Conservation (phyloP, 1,140 invertebrate species). For the Hyles vespertilio region DNA sequence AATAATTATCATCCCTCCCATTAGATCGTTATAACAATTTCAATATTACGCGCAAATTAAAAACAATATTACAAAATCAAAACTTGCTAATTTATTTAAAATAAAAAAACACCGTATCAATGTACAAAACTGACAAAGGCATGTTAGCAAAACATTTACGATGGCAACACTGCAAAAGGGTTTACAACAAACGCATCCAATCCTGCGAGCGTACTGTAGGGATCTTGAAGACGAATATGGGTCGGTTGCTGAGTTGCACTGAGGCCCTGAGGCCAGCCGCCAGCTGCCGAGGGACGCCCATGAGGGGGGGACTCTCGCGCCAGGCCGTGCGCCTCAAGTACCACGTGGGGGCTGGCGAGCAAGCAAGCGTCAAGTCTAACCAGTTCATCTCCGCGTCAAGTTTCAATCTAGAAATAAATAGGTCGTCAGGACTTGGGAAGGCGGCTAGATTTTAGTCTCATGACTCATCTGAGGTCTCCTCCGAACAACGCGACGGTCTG, state of each 20-base stretch:
- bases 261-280: slow-evolving; percentile 36
- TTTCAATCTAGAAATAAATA: slow-evolving; percentile 23
- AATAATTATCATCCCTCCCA: too few species aligned
- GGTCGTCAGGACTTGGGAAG: too few species aligned
- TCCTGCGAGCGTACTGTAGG: slow-evolving; percentile 28
- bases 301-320: slow-evolving; percentile 39
- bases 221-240: slow-evolving; percentile 48
- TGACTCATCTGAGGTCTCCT: too few species aligned
- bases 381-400: slow-evolving; percentile 31
- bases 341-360: slow-evolving; percentile 41
- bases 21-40: too few species aligned
- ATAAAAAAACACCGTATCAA: background rate
- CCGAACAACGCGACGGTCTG: too few species aligned
- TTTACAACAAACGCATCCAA: background rate
- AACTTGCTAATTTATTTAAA: too few species aligned
- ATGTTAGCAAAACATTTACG: too few species aligned
- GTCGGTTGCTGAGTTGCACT: slow-evolving; percentile 40
- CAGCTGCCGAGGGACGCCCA: slow-evolving; percentile 40
- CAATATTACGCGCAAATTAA: too few species aligned
- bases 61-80: too few species aligned
- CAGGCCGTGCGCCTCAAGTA: slow-evolving; percentile 46
- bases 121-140: too few species aligned
- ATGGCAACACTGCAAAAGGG: too few species aligned
- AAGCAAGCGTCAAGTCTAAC: slow-evolving; percentile 38
- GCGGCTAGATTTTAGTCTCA: too few species aligned